Evolutionary conservation across 2,113 vertebrate genomes (phyloP).

Genomic region (Poecile atricapillus): DNA sequence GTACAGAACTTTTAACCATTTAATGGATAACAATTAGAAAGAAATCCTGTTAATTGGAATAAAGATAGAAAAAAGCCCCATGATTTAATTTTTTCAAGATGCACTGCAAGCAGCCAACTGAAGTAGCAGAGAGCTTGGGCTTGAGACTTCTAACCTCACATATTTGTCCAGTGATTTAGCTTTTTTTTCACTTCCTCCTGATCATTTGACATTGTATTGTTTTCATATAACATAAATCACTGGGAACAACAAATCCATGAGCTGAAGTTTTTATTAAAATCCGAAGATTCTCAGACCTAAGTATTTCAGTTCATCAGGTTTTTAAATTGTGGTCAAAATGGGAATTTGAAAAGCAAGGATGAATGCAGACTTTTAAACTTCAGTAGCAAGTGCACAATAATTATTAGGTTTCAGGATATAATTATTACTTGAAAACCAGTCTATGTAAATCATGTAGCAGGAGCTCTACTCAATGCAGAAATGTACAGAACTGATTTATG

Average conservation of each 20-base stretch:
- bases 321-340: background rate
- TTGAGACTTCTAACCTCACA: background rate
- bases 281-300: background rate
- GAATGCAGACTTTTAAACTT: background rate
- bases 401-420: background rate
- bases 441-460: background rate
- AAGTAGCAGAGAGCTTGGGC: background rate
- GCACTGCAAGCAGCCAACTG: background rate
- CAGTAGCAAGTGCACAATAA: background rate
- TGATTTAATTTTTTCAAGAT: background rate
- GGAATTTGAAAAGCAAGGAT: background rate
- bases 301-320: background rate
- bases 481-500: background rate
- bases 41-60: background rate
- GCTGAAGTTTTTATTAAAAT: background rate
- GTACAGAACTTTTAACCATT: background rate
- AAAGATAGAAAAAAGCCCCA: rapidly evolving
- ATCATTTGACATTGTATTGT: background rate
- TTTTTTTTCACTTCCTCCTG: background rate
- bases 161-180: background rate
- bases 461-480: background rate
- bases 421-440: background rate
- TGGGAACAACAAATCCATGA: background rate
- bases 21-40: background rate
- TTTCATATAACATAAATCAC: background rate